Base-by-base conservation (phyloP, 2,888 invertebrate species). In the Malthinus seriepunctatus region DNA sequence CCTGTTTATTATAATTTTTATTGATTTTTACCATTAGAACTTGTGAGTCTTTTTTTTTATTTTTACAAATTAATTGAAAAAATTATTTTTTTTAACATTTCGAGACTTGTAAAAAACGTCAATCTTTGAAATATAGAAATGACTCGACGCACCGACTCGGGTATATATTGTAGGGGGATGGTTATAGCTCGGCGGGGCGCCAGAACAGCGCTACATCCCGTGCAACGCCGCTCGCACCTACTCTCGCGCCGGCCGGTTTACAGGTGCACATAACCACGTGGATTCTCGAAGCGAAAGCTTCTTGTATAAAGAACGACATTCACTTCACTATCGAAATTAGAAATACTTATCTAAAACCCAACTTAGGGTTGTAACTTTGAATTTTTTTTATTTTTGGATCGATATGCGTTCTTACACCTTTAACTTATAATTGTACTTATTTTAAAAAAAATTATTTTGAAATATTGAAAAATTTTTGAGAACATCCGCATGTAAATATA, bases 211-310 rank as follows among this genome's bases (percentile, higher is more conserved):
- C 62, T 58, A 51, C 63, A 57, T 56, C 61, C 61, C 56, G 60
- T 60, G 60, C 59, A 63, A 62, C 77, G 75, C 73, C 75, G 64
- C 62, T 69, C 66, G 57, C 77, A 76, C 75, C 78, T 78, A 78
- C 65, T 58, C 60, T 62, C 61, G 75, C 70, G 62, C 45, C 58
- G 58, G 66, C 70, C 61, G 60, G 63, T 75, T 71, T 81, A 82
- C 82, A 83, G 81, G 82, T 82, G 82, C 82, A 81, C 78, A 81
- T 79, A 80, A 79, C 78, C 80, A 80, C 80, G 79, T 81, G 79
- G 80, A 81, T 77, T 67, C 76, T 74, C 51, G 47, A 9, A 46
- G 35, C 38, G 44, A 51, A 14, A 58, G 37, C 53, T 42, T 35
- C 47, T 44, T 45, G 50, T 34, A 49, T 47, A 47, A 32, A 12